Conservation (phyloP, 2,888 invertebrate species). For the Cheiracanthium punctorium region DNA sequence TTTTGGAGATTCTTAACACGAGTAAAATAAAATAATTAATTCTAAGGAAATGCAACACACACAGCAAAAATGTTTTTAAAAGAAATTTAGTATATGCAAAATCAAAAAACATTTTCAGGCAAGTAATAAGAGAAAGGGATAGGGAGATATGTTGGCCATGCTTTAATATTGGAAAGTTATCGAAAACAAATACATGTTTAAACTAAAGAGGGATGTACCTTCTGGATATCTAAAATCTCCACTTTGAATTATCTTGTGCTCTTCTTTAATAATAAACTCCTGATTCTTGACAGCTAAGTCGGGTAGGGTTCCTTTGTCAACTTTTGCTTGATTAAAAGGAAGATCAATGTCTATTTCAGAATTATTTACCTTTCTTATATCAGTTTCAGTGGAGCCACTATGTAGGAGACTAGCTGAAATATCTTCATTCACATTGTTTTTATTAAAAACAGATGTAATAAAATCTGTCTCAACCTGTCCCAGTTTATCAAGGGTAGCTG, state of each 20-base stretch:
- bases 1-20: no score
- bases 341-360: neutral
- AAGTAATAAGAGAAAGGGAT: no score
- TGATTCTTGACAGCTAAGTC: neutral
- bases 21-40: no score
- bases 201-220: no score
- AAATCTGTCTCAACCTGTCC: neutral
- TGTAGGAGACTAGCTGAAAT: neutral
- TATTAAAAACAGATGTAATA: neutral
- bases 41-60: no score
- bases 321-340: neutral
- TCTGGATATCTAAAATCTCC: neutral
- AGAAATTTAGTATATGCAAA: no score
- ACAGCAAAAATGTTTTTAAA: no score
- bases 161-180: no score
- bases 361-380: neutral
- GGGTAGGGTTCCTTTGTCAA: neutral
- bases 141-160: no score
- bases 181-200: no score
- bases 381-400: no score
- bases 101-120: no score
- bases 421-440: neutral
- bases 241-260: neutral
- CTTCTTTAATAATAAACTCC: neutral
- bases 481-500: neutral